These are phyloP conservation scores for Siniperca knerii DNA, from an alignment of 2,113 vertebrate species.

Conservation along the genomic window DNA sequence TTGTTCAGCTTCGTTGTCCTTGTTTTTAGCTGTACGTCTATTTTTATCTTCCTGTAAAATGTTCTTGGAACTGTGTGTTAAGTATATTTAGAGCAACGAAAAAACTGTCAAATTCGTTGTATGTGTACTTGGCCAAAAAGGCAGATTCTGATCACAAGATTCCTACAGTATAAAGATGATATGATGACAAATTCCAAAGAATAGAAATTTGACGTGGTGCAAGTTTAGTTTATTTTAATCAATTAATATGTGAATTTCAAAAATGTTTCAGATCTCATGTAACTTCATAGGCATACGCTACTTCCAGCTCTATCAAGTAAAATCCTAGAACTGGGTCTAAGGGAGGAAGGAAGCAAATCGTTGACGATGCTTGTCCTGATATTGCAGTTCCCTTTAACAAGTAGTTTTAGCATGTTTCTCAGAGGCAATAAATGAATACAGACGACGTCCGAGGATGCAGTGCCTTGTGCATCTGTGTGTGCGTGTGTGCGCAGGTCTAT, in stretches of 20 bases:
- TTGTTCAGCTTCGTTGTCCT: no score
- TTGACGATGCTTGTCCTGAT: constrained; percentile 17
- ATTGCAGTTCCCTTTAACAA: constrained; percentile 30
- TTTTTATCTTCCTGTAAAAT: no score
- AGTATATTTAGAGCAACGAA: no score
- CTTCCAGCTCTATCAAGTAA: not conserved
- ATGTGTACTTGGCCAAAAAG: no score
- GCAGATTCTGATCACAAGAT: not conserved
- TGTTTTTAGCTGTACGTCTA: no score
- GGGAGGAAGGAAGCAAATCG: not conserved
- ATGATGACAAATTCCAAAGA: not conserved
- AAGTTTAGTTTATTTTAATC: not conserved
- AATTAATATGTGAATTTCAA: not conserved
- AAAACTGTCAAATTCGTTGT: no score
- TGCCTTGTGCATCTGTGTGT: constrained; percentile 16
- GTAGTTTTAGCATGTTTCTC: constrained; percentile 39
- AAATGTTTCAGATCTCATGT: not conserved
- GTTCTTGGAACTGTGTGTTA: no score
- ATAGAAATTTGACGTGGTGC: not conserved
- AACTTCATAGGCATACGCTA: not conserved
- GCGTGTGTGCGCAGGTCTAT: constrained; percentile 26
- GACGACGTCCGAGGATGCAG: constrained; percentile 27
- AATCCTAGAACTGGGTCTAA: constrained; percentile 28
- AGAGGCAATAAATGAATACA: constrained; percentile 9
- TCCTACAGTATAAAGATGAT: not conserved